Evolutionary conservation across 2,797 vertebrate species (phyloP), one percentile per base, ranked within the genome.

Genomic region (Phoebastria nigripes): DNA sequence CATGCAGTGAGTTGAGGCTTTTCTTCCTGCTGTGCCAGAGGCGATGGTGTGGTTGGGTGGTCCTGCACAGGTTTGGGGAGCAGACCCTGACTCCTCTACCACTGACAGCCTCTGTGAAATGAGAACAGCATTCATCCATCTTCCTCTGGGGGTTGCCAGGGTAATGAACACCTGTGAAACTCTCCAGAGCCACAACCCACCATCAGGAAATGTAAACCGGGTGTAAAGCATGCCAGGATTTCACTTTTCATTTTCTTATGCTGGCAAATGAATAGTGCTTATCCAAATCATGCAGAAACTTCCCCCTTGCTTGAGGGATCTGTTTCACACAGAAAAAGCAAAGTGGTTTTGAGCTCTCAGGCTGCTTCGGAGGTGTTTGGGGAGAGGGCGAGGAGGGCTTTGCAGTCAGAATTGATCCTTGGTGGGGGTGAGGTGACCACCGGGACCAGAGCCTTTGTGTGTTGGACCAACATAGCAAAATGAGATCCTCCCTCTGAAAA

Each of bases 31-130:
- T 24, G 1, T 82, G 25, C 17, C 26, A 47, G n/a, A 76, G 31
- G 28, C 1, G 0, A 58, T 51, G 17, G 13, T 42, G 22, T 25
- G 26, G 22, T 0, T 85, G 24, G 8, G 11, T 19, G 4, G 6
- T 46, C 9, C 35, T 52, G 35, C 47, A 51, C 17, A 44, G 54
- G 29, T 35, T 15, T 52, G 28, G 35, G 56, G 44, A 56, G n/a
- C 42, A 62, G 49, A 67, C 2, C 7, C 4, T 51, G 17, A 28
- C 31, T 77, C n/a, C 47, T 51, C 26, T 71, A 20, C 18, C 39
- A 22, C 31, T 46, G 49, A 33, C 37, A 85, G 31, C 17, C 63
- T 46, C 33, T 66, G 29, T 52, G 39, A 73, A 89, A 77, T 33
- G 33, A 44, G 18, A 87, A 58, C 24, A 81, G 8, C 2, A 2